Evolutionary conservation across 2,888 invertebrate genomes (phyloP).

Genomic region (Rhimphoctona megacephalus): DNA sequence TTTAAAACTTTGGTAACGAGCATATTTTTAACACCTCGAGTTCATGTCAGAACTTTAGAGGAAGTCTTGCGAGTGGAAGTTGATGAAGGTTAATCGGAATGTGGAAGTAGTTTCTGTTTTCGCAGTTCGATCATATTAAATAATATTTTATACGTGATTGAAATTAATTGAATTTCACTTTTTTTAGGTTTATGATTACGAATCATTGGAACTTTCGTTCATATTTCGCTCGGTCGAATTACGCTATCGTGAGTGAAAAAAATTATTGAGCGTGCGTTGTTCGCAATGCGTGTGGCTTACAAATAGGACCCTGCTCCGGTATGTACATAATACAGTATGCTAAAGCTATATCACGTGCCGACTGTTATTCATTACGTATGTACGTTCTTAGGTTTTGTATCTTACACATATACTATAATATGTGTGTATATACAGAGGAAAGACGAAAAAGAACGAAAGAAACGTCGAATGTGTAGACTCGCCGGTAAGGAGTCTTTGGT

Average conservation of each 20-base stretch:
- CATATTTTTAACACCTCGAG: background rate
- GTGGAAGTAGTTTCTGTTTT: background rate
- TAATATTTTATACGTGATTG: background rate
- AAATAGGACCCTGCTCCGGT: conserved; percentile 71
- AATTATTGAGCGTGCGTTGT: conserved; percentile 52
- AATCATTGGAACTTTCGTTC: background rate
- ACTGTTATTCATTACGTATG: background rate
- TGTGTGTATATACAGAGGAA: background rate
- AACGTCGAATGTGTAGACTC: background rate
- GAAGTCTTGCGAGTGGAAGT: too few species aligned
- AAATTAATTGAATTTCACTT: background rate
- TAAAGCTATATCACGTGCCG: conserved; percentile 4
- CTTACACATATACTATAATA: background rate
- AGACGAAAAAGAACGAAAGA: conserved; percentile 2
- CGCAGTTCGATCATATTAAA: background rate
- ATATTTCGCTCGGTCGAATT: background rate
- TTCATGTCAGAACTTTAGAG: too few species aligned
- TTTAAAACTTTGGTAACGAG: background rate
- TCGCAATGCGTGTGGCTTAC: conserved; percentile 73
- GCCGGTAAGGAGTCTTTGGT: background rate
- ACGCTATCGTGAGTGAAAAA: conserved; percentile 12
- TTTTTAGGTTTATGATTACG: background rate
- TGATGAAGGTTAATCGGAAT: background rate
- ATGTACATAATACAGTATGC: conserved; percentile 22
- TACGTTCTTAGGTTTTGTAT: background rate